phyloP scores from a whole-genome alignment of 2,113 vertebrate genomes.

The Istiophorus platypterus region DNA sequence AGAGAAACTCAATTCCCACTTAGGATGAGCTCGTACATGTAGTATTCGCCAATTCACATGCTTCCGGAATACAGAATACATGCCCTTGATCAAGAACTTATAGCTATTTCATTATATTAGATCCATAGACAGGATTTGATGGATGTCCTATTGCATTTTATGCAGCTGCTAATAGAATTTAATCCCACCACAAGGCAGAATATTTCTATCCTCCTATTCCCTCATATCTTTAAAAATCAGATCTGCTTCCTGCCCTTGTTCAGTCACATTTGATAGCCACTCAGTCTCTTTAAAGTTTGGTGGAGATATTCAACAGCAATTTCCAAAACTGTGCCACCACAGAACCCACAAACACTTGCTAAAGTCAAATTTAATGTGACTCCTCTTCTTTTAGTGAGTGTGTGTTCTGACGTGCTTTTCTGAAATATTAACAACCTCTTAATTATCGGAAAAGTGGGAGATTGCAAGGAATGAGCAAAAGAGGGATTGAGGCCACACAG shows the following conservation, averaged over 20 bases:
- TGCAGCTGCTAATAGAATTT: conserved; percentile 36
- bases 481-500: conserved; percentile 65
- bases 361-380: conserved; percentile 34
- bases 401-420: conserved; percentile 29
- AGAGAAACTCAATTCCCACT: conserved; percentile 63
- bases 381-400: background rate
- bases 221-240: conserved; percentile 31
- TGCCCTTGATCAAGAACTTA: conserved; percentile 48
- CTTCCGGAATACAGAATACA: conserved; percentile 45
- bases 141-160: conserved; percentile 22
- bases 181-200: conserved; percentile 19
- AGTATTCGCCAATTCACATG: conserved; percentile 35
- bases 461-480: conserved; percentile 14
- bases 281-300: conserved; percentile 16
- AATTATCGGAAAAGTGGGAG: conserved; percentile 61
- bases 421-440: conserved; percentile 69
- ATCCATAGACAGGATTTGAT: conserved; percentile 48
- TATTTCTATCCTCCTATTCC: conserved; percentile 18
- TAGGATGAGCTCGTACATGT: conserved; percentile 41
- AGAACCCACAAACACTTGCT: conserved; percentile 32
- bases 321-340: conserved; percentile 12
- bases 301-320: conserved; percentile 16
- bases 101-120: conserved; percentile 16
- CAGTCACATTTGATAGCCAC: conserved; percentile 33
- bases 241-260: background rate